These are phyloP conservation scores for Thymelicus sylvestris DNA, from an alignment of 2,888 invertebrate species.

Conservation along the genomic window DNA sequence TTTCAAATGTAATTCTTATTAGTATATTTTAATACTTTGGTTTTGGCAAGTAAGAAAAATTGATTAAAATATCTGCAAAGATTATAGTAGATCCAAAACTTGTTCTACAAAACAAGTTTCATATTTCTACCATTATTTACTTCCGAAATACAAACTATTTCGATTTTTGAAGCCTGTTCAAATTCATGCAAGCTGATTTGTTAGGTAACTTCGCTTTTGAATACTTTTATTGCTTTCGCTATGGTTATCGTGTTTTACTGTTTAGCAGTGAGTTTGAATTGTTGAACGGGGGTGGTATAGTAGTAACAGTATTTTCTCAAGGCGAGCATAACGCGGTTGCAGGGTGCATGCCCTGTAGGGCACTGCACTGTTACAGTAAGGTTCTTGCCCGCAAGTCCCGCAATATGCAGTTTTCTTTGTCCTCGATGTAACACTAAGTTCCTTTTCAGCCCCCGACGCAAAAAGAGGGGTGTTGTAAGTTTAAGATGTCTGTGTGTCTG, in stretches of 20 bases:
- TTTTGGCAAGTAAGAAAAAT: no score
- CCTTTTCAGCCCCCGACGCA: no score
- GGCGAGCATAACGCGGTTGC: conserved; percentile 53
- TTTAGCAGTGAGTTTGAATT: conserved; percentile 53
- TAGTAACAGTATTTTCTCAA: conserved; percentile 61
- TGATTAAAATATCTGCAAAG: no score
- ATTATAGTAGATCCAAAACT: no score
- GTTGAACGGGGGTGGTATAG: conserved; percentile 59
- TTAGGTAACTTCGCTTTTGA: conserved; percentile 11
- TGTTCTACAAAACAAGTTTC: no score
- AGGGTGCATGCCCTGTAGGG: conserved; percentile 70
- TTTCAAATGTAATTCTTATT: no score
- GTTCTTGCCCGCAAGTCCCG: conserved; percentile 69
- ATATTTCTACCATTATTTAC: no score
- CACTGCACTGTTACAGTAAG: conserved; percentile 55
- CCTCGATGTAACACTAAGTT: conserved; percentile 36
- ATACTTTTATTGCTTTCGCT: conserved; percentile 42
- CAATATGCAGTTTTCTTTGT: conserved; percentile 66
- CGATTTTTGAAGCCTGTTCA: not conserved
- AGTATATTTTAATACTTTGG: no score
- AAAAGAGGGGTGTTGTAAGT: no score
- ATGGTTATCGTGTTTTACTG: conserved; percentile 52
- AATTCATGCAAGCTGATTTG: not conserved
- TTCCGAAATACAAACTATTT: not conserved
- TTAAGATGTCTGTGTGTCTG: no score